Conservation (phyloP, 2,888 invertebrate species). For the Parasteatoda lunata region DNA sequence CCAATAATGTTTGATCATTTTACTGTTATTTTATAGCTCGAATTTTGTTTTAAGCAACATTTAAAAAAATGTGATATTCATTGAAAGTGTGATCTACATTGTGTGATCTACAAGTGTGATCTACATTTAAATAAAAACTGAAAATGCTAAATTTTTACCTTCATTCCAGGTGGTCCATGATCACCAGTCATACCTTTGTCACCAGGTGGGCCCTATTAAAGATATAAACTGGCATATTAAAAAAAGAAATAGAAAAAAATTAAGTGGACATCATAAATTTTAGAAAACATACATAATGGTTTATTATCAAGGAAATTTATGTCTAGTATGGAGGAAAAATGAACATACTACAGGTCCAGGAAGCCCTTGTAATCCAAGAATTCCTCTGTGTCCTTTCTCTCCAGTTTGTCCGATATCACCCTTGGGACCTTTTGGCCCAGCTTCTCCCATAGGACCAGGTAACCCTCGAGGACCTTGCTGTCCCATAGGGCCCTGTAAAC, state of each 20-base stretch:
- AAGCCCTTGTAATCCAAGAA: constrained; percentile 85
- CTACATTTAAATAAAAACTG: no score
- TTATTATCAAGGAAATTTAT: not conserved
- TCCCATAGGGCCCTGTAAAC: constrained; percentile 75
- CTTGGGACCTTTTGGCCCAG: constrained; percentile 84
- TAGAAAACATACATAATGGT: not conserved
- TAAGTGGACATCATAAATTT: no score
- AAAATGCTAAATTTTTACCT: constrained; percentile 14
- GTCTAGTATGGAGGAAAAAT: not conserved
- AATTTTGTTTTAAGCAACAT: no score
- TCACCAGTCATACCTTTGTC: constrained; percentile 80
- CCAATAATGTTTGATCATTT: no score
- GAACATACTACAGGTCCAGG: constrained; percentile 77
- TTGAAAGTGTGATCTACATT: no score
- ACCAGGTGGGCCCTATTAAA: constrained; percentile 79
- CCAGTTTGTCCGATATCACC: constrained; percentile 82
- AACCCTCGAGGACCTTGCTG: constrained; percentile 78
- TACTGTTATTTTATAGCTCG: no score
- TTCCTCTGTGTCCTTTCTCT: constrained; percentile 86
- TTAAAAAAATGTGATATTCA: no score
- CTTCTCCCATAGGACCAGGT: constrained; percentile 86
- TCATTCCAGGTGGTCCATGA: constrained; percentile 60
- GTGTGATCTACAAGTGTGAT: no score
- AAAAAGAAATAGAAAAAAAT: no score
- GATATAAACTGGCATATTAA: not conserved